Percentiles rank a stretch among this genome's conserved stretches.
These are phyloP conservation scores for Nannoperca australis DNA, from an alignment of 2,797 vertebrate genomes.

Conservation along the genomic window DNA sequence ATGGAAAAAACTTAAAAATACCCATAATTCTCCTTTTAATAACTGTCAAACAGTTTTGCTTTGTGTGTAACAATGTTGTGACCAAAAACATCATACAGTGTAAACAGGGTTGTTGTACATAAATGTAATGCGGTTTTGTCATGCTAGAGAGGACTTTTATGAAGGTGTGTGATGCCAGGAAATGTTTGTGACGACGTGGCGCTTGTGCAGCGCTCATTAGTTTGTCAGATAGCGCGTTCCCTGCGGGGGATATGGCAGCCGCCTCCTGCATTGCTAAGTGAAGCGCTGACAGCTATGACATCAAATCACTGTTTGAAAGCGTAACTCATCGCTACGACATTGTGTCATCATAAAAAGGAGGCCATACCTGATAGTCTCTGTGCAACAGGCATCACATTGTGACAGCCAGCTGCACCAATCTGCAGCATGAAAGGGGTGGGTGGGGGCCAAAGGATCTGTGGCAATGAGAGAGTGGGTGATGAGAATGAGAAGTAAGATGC, in stretches of 20 bases:
- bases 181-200: slow-evolving; percentile 49
- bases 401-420: slow-evolving; percentile 72
- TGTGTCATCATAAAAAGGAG: slow-evolving; percentile 76
- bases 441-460: slow-evolving; percentile 62
- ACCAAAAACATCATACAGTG: slow-evolving; percentile 27
- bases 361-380: slow-evolving; percentile 65
- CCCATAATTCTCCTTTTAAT: not conserved
- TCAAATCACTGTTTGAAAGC: slow-evolving; percentile 78
- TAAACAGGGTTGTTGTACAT: slow-evolving; percentile 31
- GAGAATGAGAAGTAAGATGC: slow-evolving; percentile 33
- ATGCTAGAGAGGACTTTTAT: slow-evolving; percentile 47
- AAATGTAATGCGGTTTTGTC: slow-evolving; percentile 38
- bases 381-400: slow-evolving; percentile 65
- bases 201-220: slow-evolving; percentile 75
- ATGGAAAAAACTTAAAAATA: not conserved
- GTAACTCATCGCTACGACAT: slow-evolving; percentile 71
- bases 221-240: slow-evolving; percentile 72
- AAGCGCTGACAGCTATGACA: slow-evolving; percentile 79
- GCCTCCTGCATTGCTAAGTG: slow-evolving; percentile 76
- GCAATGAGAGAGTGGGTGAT: slow-evolving; percentile 33
- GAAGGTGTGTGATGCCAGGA: slow-evolving; percentile 33
- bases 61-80: not conserved
- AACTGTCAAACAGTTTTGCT: not conserved
- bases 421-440: slow-evolving; percentile 63
- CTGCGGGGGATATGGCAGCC: slow-evolving; percentile 63